Evolutionary conservation across 2,888 invertebrate species (phyloP).

Genomic region (Agrotis exclamationis): DNA sequence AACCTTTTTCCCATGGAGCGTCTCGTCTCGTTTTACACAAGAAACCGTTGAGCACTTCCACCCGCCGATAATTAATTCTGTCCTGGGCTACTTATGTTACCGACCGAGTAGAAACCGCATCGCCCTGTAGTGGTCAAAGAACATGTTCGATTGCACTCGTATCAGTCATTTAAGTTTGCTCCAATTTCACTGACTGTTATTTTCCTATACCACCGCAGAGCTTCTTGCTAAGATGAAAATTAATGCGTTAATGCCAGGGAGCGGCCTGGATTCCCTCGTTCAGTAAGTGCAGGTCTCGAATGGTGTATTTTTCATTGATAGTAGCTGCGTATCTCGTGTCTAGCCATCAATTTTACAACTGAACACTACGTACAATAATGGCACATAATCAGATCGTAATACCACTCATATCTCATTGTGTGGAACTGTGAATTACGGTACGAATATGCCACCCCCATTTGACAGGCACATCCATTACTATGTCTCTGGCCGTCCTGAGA

Average conservation of each 20-base stretch:
- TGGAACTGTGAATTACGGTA: conserved; percentile 49
- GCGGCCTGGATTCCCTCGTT: conserved; percentile 59
- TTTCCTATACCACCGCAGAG: conserved; percentile 68
- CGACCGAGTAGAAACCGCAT: conserved; percentile 83
- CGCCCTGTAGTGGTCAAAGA: conserved; percentile 80
- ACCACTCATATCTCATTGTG: conserved; percentile 53
- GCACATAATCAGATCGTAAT: conserved; percentile 62
- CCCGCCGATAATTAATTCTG: conserved; percentile 86
- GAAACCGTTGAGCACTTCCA: conserved; percentile 86
- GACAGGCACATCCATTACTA: conserved; percentile 51
- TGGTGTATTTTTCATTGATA: conserved; percentile 64
- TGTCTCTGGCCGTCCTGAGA: conserved; percentile 47
- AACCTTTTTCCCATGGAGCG: conserved; percentile 84
- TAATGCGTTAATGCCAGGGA: conserved; percentile 69
- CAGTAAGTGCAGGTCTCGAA: conserved; percentile 56
- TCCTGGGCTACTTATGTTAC: conserved; percentile 86
- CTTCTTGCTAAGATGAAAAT: conserved; percentile 72
- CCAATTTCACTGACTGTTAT: conserved; percentile 78
- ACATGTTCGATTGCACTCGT: conserved; percentile 77
- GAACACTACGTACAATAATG: conserved; percentile 57
- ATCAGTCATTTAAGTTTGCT: conserved; percentile 82
- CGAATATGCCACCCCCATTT: conserved; percentile 46
- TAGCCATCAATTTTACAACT: conserved; percentile 60
- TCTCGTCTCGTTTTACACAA: conserved; percentile 87
- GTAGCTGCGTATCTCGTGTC: conserved; percentile 48